Conservation (phyloP, 2,113 vertebrate species). For the Malurus cyaneus region DNA sequence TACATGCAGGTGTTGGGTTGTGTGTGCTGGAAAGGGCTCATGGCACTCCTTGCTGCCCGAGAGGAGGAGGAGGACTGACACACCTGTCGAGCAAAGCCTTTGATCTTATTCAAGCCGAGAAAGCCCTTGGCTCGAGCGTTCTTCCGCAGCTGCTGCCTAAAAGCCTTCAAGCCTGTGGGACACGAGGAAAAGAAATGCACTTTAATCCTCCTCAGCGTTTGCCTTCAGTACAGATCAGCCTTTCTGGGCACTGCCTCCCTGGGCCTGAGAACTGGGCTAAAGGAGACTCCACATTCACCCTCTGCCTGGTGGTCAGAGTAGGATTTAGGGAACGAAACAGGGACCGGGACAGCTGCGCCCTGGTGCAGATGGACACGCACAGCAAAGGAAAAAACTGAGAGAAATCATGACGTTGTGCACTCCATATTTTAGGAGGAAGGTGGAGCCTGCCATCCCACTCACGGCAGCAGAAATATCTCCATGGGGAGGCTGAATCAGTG, state of each 20-base stretch:
- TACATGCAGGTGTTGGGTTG: constrained; percentile 69
- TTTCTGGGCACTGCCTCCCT: background rate
- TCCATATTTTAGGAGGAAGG: background rate
- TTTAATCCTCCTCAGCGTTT: background rate
- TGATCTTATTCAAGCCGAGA: constrained; percentile 94
- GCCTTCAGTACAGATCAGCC: background rate
- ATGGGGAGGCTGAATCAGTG: background rate
- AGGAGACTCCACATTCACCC: background rate
- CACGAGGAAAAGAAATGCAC: background rate
- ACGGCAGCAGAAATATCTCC: background rate
- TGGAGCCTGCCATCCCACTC: background rate
- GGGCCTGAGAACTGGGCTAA: background rate
- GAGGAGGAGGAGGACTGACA: constrained; percentile 79
- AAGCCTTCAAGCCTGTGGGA: constrained; percentile 89
- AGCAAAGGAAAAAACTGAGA: background rate
- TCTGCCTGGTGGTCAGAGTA: background rate
- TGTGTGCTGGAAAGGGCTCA: constrained; percentile 70
- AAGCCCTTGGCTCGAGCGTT: constrained; percentile 89
- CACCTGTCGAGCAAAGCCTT: constrained; percentile 87
- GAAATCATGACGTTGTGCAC: background rate
- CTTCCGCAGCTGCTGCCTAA: constrained; percentile 94
- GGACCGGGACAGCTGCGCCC: background rate
- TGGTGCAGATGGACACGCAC: background rate
- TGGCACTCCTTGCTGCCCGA: constrained; percentile 78
- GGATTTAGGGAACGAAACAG: background rate